phyloP scores from a whole-genome alignment of 2,113 vertebrate genomes.

The Camelus bactrianus region DNA sequence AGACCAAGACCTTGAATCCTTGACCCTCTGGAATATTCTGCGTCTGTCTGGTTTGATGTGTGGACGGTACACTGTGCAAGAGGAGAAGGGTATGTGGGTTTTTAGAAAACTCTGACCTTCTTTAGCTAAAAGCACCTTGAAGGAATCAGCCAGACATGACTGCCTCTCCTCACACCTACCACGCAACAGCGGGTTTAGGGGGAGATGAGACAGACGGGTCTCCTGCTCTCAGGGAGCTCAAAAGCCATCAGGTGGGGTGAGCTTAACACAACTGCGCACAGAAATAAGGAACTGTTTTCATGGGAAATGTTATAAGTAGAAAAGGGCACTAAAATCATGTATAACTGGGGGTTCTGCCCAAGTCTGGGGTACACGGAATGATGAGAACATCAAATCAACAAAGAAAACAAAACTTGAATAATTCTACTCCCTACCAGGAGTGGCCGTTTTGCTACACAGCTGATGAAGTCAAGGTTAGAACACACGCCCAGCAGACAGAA shows the following conservation, averaged over 20 bases:
- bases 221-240: neutral
- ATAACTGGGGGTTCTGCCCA: neutral
- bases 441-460: neutral
- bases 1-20: neutral
- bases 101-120: neutral
- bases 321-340: neutral
- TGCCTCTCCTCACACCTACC: neutral
- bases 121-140: neutral
- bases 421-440: neutral
- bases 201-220: neutral
- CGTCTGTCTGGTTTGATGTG: neutral
- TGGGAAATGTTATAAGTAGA: neutral
- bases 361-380: neutral
- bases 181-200: neutral
- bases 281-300: neutral
- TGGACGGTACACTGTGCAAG: neutral
- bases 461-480: neutral
- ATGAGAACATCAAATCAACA: neutral
- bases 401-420: neutral
- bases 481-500: neutral
- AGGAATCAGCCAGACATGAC: neutral
- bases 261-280: neutral
- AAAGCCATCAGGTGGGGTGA: neutral
- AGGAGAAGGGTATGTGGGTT: neutral
- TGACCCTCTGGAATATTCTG: neutral